Percentiles rank a stretch among this genome's conserved stretches.
These are phyloP conservation scores for Agrotis exclamationis DNA, from an alignment of 2,888 invertebrate species.

Conservation along the genomic window DNA sequence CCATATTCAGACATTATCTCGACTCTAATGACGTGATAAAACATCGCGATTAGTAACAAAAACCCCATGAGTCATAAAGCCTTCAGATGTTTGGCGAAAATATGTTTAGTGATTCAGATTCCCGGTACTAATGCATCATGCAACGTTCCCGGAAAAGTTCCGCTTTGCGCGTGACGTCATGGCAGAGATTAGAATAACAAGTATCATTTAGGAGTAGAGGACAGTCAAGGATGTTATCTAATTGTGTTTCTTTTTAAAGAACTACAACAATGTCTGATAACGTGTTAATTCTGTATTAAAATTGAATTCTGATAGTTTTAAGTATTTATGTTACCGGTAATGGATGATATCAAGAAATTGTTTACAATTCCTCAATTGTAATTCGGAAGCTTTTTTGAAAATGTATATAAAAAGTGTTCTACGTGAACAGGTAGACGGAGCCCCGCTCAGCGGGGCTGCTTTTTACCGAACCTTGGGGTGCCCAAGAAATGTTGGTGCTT, in stretches of 20 bases:
- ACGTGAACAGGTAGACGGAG: no score
- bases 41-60: conserved; percentile 15
- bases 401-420: no score
- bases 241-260: background rate
- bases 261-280: background rate
- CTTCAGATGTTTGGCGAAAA: conserved; percentile 49
- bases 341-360: no score
- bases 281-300: no score
- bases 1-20: background rate
- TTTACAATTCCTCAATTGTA: no score
- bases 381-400: no score
- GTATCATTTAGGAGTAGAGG: conserved; percentile 6
- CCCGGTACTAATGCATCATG: conserved; percentile 38
- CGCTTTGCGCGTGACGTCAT: conserved; percentile 25
- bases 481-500: no score
- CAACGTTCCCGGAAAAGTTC: conserved; percentile 31
- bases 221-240: background rate
- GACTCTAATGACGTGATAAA: conserved; percentile 20
- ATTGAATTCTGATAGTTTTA: no score
- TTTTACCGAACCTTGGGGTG: no score
- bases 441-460: no score
- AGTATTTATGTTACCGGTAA: no score
- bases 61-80: conserved; percentile 43
- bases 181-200: conserved; percentile 2
- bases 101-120: conserved; percentile 43